Evolutionary conservation across 2,888 invertebrate species (phyloP).

Genomic region (Volucella zonaria): DNA sequence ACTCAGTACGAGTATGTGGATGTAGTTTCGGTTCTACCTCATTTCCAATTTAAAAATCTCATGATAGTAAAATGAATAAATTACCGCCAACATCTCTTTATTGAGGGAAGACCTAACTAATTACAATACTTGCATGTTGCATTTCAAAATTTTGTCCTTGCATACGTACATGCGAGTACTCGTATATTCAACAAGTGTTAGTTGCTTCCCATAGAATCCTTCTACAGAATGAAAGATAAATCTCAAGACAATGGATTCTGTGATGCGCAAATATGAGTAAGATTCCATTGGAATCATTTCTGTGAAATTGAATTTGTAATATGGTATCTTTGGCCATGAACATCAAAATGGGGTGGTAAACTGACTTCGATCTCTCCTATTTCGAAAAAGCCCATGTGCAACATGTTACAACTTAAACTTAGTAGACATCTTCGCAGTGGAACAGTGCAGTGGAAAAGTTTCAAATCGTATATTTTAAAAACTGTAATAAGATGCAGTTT

Average conservation of each 20-base stretch:
- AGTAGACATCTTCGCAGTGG: constrained; percentile 59
- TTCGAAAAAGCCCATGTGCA: constrained; percentile 56
- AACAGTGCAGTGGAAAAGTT: constrained; percentile 38
- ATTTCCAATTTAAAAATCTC: constrained; percentile 36
- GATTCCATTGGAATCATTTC: constrained; percentile 71
- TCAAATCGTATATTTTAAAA: background rate
- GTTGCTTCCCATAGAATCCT: background rate
- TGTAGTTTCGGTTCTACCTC: constrained; percentile 23
- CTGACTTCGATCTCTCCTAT: background rate
- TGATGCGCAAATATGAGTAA: constrained; percentile 70
- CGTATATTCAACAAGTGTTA: constrained; percentile 67
- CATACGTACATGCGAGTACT: background rate
- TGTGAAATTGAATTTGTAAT: constrained; percentile 73
- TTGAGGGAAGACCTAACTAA: constrained; percentile 28
- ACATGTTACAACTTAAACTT: constrained; percentile 70
- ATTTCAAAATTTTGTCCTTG: constrained; percentile 54
- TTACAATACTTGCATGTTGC: background rate
- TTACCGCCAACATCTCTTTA: constrained; percentile 51
- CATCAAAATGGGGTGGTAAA: constrained; percentile 39
- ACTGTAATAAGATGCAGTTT: no score
- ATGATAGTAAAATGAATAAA: constrained; percentile 71
- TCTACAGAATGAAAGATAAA: constrained; percentile 37
- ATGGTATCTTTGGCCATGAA: constrained; percentile 64
- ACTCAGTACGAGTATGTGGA: background rate
- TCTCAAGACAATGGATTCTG: constrained; percentile 70